phyloP scores from a whole-genome alignment of 2,797 vertebrate genomes.

The Pelochelys cantorii region DNA sequence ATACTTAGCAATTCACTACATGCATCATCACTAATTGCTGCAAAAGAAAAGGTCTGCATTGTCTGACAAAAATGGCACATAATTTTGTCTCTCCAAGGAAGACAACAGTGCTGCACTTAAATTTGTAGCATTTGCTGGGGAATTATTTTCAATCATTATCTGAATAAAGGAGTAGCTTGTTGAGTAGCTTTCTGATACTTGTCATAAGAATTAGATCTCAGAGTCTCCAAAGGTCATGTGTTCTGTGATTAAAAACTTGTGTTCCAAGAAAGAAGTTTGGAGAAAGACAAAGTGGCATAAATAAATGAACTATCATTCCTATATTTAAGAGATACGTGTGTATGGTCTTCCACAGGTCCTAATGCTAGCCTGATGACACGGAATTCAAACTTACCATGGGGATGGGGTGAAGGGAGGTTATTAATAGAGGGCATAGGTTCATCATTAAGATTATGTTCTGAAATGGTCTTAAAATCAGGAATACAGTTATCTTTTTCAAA shows the following conservation, averaged over 20 bases:
- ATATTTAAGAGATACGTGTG: neutral
- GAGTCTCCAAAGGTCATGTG: neutral
- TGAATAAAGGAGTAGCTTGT: neutral
- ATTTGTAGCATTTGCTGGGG: neutral
- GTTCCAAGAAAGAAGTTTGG: neutral
- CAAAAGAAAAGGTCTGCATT: constrained; percentile 65
- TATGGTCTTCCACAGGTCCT: neutral
- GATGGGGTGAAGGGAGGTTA: fast-evolving
- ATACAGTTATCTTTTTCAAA: neutral
- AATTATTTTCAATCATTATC: constrained; percentile 25
- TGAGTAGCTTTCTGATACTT: neutral
- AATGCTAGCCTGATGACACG: neutral
- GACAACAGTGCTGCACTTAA: constrained; percentile 16
- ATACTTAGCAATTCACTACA: constrained; percentile 72
- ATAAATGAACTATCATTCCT: neutral
- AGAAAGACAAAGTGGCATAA: neutral
- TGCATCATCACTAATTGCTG: constrained; percentile 71
- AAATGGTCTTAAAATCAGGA: neutral
- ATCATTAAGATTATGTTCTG: neutral
- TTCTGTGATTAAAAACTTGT: neutral
- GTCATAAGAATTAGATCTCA: neutral
- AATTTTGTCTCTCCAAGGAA: constrained; percentile 32
- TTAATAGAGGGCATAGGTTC: neutral
- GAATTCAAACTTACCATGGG: neutral
- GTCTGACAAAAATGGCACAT: neutral